A percentile compares a stretch with the other conserved stretches of the same genome.
phyloP scores from a whole-genome alignment of 1,140 invertebrate species.

The Drosophila littoralis region DNA sequence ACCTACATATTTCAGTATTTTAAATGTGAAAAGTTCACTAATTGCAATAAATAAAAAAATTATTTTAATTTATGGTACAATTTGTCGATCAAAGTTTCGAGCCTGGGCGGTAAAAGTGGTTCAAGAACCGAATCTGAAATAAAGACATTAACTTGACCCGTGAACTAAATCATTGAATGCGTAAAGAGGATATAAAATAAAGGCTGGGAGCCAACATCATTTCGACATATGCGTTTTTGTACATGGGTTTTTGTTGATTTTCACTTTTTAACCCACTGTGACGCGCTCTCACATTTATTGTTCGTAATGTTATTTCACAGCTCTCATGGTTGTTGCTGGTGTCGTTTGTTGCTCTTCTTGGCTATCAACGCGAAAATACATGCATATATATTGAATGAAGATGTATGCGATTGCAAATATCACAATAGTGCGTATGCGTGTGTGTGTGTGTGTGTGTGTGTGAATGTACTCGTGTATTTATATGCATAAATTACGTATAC shows the following conservation, averaged over 20 bases:
- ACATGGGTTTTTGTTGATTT: constrained; percentile 1
- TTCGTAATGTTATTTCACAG: constrained; percentile 63
- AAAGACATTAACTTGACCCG: too few species aligned
- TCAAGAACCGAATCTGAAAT: too few species aligned
- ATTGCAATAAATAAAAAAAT: too few species aligned
- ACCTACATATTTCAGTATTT: too few species aligned
- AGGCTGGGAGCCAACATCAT: constrained; percentile 1
- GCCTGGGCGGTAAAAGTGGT: too few species aligned
- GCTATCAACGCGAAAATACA: constrained; percentile 61
- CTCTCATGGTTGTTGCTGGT: constrained; percentile 9
- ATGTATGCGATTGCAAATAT: constrained; percentile 57
- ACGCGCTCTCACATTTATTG: constrained; percentile 37
- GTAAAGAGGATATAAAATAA: not conserved
- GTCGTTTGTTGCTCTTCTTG: constrained; percentile 30
- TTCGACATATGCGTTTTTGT: not conserved
- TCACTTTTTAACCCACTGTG: constrained; percentile 25
- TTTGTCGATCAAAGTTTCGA: too few species aligned
- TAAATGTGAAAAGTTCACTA: too few species aligned
- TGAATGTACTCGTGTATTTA: constrained; percentile 36
- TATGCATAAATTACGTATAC: constrained; percentile 76
- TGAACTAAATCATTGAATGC: too few species aligned
- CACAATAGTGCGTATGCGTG: constrained; percentile 17
- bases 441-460: constrained; percentile 12
- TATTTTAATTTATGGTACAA: too few species aligned
- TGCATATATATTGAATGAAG: constrained; percentile 64